Evolutionary conservation across 2,888 invertebrate genomes (phyloP).

Genomic region (Hoplodrina ambigua): DNA sequence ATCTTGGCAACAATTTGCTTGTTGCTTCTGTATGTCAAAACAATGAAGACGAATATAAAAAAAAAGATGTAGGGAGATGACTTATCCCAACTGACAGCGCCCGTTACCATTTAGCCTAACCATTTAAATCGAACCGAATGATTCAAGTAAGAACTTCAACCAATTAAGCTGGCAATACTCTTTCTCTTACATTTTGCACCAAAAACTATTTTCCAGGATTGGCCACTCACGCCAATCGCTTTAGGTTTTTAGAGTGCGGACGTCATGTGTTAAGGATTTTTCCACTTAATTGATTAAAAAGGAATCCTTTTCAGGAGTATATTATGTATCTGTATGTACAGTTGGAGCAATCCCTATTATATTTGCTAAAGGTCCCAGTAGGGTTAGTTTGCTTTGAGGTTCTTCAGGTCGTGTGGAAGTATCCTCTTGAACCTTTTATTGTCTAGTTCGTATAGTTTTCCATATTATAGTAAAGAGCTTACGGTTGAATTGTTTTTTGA

Average conservation of each 20-base stretch:
- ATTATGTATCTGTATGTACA: constrained; percentile 32
- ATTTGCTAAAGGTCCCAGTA: constrained; percentile 39
- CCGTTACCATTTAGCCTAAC: no score
- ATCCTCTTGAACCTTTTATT: constrained; percentile 7
- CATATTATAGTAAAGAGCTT: not conserved
- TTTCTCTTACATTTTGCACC: constrained; percentile 60
- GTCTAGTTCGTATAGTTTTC: not conserved
- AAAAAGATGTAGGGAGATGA: no score
- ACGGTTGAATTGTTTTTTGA: not conserved
- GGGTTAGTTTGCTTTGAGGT: constrained; percentile 23
- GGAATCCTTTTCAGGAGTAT: constrained; percentile 66
- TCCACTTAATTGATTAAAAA: constrained; percentile 81
- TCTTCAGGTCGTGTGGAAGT: not conserved
- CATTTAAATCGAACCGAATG: no score
- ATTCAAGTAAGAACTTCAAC: no score
- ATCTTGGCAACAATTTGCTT: no score
- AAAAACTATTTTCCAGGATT: constrained; percentile 64
- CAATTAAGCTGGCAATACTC: not conserved
- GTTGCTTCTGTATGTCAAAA: no score
- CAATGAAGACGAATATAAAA: no score
- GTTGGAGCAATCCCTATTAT: constrained; percentile 49
- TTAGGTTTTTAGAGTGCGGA: constrained; percentile 79
- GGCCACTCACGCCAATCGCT: constrained; percentile 78
- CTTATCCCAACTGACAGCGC: no score
- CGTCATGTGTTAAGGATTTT: constrained; percentile 82